Percentiles rank a stretch among this genome's conserved stretches.
Evolutionary conservation across 2,888 invertebrate genomes (phyloP).

Genomic region (Dioctria linearis): DNA sequence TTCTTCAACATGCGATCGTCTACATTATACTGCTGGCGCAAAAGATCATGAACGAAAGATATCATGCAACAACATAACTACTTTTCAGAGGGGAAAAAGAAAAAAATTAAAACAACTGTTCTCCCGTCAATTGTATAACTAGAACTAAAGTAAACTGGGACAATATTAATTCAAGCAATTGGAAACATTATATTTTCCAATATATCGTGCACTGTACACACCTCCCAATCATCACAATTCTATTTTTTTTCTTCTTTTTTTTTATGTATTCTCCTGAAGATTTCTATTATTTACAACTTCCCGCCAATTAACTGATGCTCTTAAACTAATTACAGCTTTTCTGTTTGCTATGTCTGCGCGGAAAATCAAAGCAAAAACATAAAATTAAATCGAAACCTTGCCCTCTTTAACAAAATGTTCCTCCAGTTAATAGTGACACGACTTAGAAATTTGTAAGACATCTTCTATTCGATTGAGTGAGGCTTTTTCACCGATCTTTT

Average conservation of each 20-base stretch:
- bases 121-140: neutral
- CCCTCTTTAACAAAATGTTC: neutral
- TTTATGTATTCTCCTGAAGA: neutral
- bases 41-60: too few species aligned
- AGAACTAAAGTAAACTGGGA: conserved; percentile 8
- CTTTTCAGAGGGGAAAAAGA: neutral
- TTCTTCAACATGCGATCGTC: neutral
- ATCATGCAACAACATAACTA: neutral
- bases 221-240: neutral
- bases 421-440: conserved; percentile 6
- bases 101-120: neutral
- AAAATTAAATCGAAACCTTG: conserved; percentile 42
- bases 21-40: neutral
- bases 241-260: neutral
- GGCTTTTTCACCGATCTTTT: neutral
- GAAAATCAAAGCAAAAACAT: conserved; percentile 15
- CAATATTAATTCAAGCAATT: conserved; percentile 35
- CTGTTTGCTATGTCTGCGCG: neutral
- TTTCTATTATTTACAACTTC: conserved; percentile 39
- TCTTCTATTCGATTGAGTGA: too few species aligned
- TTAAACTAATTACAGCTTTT: conserved; percentile 23
- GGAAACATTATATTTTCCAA: conserved; percentile 33
- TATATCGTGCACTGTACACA: conserved; percentile 24
- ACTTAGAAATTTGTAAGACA: conserved; percentile 21
- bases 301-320: conserved; percentile 15